Percentiles rank a stretch among this genome's conserved stretches.
These are phyloP conservation scores for Aurelia sp. DNA, from an alignment of 30 jellyfish, hydroid and myxozoan species.

Conservation along the genomic window DNA sequence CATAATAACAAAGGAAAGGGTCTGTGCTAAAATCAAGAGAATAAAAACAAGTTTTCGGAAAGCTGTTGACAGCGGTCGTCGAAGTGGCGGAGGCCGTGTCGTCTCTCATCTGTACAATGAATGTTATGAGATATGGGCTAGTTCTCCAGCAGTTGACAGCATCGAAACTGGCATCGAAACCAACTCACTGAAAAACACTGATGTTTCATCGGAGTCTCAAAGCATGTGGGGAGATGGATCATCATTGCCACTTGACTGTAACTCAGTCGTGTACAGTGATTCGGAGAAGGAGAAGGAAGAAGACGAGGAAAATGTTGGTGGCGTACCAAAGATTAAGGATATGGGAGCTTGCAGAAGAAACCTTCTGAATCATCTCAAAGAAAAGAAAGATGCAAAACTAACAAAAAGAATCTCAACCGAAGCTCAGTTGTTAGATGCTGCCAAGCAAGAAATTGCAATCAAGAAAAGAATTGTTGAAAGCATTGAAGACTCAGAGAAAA, in stretches of 20 bases:
- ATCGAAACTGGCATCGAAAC: conserved; percentile 18
- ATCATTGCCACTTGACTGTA: too few relatives aligned
- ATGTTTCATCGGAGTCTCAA: not conserved
- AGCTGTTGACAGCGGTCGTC: conserved; percentile 31
- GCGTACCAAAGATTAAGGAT: conserved; percentile 13
- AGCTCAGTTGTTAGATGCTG: conserved; percentile 25
- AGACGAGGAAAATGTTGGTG: not conserved
- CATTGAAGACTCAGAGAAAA: conserved; percentile 12
- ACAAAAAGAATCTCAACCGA: conserved; percentile 12
- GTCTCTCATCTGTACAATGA: conserved; percentile 4
- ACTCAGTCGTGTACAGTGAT: too few relatives aligned
- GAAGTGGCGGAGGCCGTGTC: conserved; percentile 30
- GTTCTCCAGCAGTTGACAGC: conserved; percentile 43
- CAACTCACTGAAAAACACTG: not conserved
- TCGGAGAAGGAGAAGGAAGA: too few relatives aligned
- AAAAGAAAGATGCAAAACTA: conserved; percentile 9
- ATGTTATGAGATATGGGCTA: conserved; percentile 28
- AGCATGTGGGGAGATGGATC: too few relatives aligned
- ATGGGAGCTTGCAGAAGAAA: conserved; percentile 40
- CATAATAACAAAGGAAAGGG: conserved; percentile 21
- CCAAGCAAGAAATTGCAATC: conserved; percentile 3
- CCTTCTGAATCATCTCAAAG: conserved; percentile 8
- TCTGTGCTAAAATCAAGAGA: conserved; percentile 15
- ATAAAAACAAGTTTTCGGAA: conserved; percentile 12
- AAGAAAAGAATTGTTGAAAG: conserved; percentile 25